These are phyloP conservation scores for Cygnus olor DNA, from an alignment of 2,797 vertebrate species.

Conservation along the genomic window DNA sequence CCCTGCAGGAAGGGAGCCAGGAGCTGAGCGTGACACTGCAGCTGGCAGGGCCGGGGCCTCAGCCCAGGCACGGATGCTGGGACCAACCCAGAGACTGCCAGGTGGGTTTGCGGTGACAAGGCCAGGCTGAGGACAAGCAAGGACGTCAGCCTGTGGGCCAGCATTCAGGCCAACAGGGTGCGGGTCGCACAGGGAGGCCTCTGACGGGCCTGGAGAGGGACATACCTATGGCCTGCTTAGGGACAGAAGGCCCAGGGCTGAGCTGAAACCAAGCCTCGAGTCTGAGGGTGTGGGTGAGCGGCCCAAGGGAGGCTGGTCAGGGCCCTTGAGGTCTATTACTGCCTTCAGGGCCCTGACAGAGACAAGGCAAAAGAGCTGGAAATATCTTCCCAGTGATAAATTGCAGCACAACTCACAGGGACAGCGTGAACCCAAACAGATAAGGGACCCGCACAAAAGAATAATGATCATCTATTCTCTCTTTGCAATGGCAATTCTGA, in stretches of 20 bases:
- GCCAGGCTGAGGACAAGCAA: background rate
- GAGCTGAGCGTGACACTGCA: rapidly evolving
- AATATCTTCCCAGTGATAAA: background rate
- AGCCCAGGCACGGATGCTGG: rapidly evolving
- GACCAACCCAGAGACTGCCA: rapidly evolving
- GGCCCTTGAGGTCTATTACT: background rate
- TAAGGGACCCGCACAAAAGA: background rate
- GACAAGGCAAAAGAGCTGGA: background rate
- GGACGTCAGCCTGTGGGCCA: background rate
- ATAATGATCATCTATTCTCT: conserved; percentile 12
- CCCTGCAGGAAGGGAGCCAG: background rate
- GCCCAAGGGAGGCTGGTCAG: background rate
- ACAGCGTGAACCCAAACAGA: conserved; percentile 11
- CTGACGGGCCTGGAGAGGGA: rapidly evolving
- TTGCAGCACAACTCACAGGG: background rate
- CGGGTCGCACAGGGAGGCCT: background rate
- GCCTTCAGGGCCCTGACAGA: background rate
- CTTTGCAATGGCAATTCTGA: background rate
- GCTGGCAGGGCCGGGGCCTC: background rate
- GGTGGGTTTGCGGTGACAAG: background rate
- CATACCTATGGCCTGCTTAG: background rate
- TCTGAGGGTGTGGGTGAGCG: background rate
- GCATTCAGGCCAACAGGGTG: background rate
- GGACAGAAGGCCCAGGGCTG: rapidly evolving
- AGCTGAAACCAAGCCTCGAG: background rate